Evolutionary conservation across 2,113 vertebrate genomes (phyloP).

Genomic region (Dipodomys ordii): DNA sequence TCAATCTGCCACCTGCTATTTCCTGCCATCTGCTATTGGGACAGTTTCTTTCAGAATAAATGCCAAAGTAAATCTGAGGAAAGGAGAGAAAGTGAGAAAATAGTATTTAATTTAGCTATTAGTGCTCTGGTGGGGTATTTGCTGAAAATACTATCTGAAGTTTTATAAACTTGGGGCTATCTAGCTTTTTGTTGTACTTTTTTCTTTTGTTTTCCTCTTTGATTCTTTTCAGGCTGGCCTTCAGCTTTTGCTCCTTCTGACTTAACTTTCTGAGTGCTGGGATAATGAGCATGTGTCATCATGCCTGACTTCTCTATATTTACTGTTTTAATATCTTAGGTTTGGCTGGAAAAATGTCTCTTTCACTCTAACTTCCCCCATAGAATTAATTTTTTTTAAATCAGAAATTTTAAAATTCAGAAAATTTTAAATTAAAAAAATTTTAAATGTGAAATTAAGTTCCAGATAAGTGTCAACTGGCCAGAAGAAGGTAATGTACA

Average conservation of each 20-base stretch:
- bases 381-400: slow-evolving; percentile 46
- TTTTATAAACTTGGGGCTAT: slow-evolving; percentile 10
- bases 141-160: slow-evolving; percentile 52
- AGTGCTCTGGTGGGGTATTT: slow-evolving; percentile 28
- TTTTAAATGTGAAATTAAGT: slow-evolving; percentile 4
- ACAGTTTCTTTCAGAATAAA: slow-evolving; percentile 35
- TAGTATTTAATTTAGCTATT: slow-evolving; percentile 54
- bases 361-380: not conserved
- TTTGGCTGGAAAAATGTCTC: slow-evolving; percentile 46
- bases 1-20: slow-evolving; percentile 46
- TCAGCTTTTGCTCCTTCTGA: not conserved
- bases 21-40: slow-evolving; percentile 45
- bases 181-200: not conserved
- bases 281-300: not conserved
- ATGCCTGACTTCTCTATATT: not conserved
- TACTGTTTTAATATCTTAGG: not conserved
- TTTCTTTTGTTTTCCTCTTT: not conserved
- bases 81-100: slow-evolving; percentile 46
- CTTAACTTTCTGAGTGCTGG: not conserved
- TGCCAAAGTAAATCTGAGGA: slow-evolving; percentile 52
- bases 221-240: not conserved
- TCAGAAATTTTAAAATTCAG: not conserved
- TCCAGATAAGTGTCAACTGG: not conserved
- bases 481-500: not conserved
- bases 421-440: too few relatives aligned